Evolutionary conservation across 2,888 invertebrate species (phyloP), one percentile per base, ranked within the genome.

Genomic region (Melanophora roralis): DNA sequence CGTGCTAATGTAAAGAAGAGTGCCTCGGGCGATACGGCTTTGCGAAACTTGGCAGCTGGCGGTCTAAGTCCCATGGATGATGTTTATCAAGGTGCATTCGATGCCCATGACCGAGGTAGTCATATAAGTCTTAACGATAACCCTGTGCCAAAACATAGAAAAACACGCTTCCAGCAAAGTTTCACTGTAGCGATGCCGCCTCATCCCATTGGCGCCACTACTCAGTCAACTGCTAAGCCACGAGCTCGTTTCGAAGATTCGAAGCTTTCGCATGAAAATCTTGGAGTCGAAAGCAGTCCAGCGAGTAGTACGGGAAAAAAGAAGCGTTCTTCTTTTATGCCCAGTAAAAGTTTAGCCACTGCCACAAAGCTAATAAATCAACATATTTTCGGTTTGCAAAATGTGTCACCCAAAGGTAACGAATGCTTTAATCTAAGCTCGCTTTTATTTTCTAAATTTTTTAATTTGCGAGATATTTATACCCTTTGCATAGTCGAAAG

Each of bases 131-230:
- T 93, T 78, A 93, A 93, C 86, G 94, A 94, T 86, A 91, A 93
- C 62, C 92, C 92, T 82, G 89, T 93, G 90, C 95, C 95, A 87
- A 96, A 95, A 90, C 95, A 95, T 90, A 93, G 96, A 86, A 95
- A 95, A 91, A 95, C 95, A 83, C 93, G 96, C 85, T 95, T 96
- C 90, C 95, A 95, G 90, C 95, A 96, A 92, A 87, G 91, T 86
- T 92, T 92, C 77, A 91, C 91, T 47, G 91, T 91, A 59, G 85
- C 87, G 72, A 38, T 74, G 19, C 88, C 87, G 75, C 90, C 91
- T 40, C 92, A 92, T 34, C 91, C 92, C 83, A 7, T 79, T n/a
- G 57, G 59, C 38, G 65, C 68, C 1, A 21, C 77, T n/a, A 59
- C 67, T 0, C 74, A 74, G n/a, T 23, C 67, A 23, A 19, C 43